These are phyloP conservation scores for Latrodectus elegans DNA, from an alignment of 2,888 invertebrate species.

Conservation along the genomic window DNA sequence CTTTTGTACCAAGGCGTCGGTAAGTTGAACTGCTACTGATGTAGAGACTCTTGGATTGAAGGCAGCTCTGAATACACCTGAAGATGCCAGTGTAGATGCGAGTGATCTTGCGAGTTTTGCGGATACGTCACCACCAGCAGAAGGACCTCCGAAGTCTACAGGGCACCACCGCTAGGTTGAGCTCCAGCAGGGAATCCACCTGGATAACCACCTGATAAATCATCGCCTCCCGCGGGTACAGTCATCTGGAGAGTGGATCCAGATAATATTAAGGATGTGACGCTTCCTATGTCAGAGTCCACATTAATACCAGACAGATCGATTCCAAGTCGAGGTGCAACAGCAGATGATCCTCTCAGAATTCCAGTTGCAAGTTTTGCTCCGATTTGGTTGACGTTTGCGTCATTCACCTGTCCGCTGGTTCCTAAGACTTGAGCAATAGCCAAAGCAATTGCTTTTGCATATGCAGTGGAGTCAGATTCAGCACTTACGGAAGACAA, in stretches of 20 bases:
- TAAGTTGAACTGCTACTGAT: background rate
- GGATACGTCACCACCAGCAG: background rate
- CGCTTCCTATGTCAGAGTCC: background rate
- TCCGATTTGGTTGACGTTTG: background rate
- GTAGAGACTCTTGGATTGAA: background rate
- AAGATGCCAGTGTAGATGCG: background rate
- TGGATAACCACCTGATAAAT: background rate
- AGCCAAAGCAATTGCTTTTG: background rate
- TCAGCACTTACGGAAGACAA: background rate
- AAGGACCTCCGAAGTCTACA: background rate
- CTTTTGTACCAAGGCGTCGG: background rate
- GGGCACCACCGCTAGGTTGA: background rate
- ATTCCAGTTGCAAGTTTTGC: background rate
- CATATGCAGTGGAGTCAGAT: background rate
- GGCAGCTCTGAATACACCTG: background rate
- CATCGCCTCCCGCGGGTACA: background rate
- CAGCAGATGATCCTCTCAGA: background rate
- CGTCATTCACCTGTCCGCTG: background rate
- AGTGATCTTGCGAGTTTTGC: background rate
- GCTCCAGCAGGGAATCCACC: background rate
- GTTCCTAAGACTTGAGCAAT: background rate
- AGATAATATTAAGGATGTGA: background rate
- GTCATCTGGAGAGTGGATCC: background rate
- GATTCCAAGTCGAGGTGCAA: background rate
- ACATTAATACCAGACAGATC: background rate